Conservation (phyloP, 2,888 invertebrate genomes). For the Syrphus vitripennis region DNA sequence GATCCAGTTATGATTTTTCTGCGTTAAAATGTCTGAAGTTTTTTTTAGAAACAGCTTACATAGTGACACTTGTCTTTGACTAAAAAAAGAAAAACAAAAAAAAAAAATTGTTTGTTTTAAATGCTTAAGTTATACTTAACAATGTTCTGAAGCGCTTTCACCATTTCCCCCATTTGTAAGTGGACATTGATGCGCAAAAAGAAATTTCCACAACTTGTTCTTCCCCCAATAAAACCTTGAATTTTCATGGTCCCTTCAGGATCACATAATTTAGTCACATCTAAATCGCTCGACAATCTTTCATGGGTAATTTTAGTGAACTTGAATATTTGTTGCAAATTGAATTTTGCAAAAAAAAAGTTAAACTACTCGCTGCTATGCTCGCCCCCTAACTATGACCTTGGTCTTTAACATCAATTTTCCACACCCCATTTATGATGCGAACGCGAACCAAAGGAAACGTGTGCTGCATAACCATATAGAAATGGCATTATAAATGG, state of each 20-base stretch:
- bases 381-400: neutral
- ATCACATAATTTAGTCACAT: neutral
- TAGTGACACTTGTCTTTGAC: no score
- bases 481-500: slow-evolving; percentile 1
- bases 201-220: neutral
- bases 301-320: neutral
- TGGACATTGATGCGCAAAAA: neutral
- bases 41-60: no score
- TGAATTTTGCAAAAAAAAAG: slow-evolving; percentile 15
- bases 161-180: no score
- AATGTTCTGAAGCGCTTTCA: no score
- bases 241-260: neutral
- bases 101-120: no score
- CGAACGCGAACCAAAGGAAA: neutral
- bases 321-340: slow-evolving; percentile 6
- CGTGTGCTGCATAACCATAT: neutral
- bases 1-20: no score
- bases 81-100: no score
- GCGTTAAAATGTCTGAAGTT: no score
- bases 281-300: neutral
- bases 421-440: neutral
- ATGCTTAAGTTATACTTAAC: no score
- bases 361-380: neutral
- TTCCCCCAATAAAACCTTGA: neutral
- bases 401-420: neutral